Conservation (phyloP, 1,140 invertebrate species). For the Himalopsyche phryganea region DNA sequence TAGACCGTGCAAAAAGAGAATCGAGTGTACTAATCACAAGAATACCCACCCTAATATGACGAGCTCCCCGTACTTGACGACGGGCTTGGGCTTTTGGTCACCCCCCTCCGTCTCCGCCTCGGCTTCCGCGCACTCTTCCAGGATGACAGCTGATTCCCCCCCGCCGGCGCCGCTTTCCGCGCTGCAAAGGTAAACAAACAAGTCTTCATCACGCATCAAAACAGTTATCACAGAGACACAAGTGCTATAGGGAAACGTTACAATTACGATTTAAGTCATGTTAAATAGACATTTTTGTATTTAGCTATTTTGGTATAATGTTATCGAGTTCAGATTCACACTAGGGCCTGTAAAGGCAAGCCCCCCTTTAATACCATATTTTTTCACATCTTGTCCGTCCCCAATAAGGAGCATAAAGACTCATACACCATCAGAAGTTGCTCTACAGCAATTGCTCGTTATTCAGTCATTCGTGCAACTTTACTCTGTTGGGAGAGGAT, state of each 20-base stretch:
- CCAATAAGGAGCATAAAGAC: too few species aligned
- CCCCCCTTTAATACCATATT: too few species aligned
- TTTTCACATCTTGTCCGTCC: too few species aligned
- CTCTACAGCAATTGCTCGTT: too few species aligned
- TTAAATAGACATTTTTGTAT: neutral
- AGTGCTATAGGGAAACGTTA: neutral
- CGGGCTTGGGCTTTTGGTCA: slow-evolving; percentile 66
- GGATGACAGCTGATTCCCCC: slow-evolving; percentile 62
- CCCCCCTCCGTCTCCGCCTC: slow-evolving; percentile 42
- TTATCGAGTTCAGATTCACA: too few species aligned
- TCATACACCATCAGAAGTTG: too few species aligned
- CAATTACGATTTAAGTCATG: neutral
- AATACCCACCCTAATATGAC: slow-evolving; percentile 84
- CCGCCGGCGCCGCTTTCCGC: slow-evolving; percentile 69
- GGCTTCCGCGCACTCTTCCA: slow-evolving; percentile 62
- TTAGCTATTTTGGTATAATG: too few species aligned
- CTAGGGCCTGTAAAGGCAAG: too few species aligned
- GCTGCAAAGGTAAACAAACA: slow-evolving; percentile 48
- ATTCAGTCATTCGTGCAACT: too few species aligned
- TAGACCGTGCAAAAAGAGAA: too few species aligned
- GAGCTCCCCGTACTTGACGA: slow-evolving; percentile 87
- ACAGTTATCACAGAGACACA: neutral
- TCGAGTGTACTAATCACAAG: too few species aligned
- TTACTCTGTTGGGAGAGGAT: too few species aligned
- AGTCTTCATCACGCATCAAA: neutral